Percentiles rank a stretch among this genome's conserved stretches.
Conservation (phyloP, 2,888 invertebrate species). For the Drosophila sordidapex region DNA sequence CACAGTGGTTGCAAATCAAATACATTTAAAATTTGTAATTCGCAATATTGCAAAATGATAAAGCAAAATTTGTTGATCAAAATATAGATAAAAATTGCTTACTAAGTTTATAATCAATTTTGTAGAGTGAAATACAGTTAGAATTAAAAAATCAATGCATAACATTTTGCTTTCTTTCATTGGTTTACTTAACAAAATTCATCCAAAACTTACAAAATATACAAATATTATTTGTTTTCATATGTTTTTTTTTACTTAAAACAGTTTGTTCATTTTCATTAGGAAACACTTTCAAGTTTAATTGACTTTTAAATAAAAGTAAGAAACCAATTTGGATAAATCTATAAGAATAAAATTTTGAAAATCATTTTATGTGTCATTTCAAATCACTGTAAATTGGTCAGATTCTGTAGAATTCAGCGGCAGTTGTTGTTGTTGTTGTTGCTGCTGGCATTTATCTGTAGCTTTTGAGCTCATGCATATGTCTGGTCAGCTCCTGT, state of each 20-base stretch:
- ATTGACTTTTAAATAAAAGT: neutral
- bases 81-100: neutral
- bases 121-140: neutral
- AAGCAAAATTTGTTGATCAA: neutral
- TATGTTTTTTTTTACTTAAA: rapidly evolving
- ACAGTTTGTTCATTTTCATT: neutral
- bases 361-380: neutral
- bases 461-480: constrained; percentile 72
- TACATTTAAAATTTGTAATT: neutral
- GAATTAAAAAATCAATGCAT: neutral
- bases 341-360: too few relatives aligned
- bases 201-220: too few relatives aligned
- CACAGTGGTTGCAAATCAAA: constrained; percentile 45
- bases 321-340: neutral
- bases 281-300: neutral
- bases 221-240: too few relatives aligned
- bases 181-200: too few relatives aligned
- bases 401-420: constrained; percentile 43
- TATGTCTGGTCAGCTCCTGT: constrained; percentile 54
- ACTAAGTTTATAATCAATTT: neutral
- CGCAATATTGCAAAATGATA: neutral
- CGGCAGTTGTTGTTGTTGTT: constrained; percentile 28
- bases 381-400: constrained; percentile 54
- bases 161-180: neutral
- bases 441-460: constrained; percentile 66